Evolutionary conservation across 2,888 invertebrate species (phyloP).

Genomic region (Dysmachus trigonus): DNA sequence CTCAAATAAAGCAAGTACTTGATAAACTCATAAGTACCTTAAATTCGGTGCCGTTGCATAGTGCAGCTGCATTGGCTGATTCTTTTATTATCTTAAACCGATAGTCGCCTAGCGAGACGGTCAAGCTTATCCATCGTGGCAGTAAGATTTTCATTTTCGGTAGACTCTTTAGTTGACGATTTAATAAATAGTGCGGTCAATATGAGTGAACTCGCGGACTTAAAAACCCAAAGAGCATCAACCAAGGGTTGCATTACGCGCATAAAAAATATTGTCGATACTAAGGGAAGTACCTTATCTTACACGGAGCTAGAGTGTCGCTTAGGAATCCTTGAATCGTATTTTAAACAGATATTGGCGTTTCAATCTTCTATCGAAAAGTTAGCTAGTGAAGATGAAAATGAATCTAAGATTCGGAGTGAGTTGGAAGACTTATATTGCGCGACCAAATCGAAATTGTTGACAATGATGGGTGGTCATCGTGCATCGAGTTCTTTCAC

Average conservation of each 20-base stretch:
- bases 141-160: not conserved
- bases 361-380: constrained; percentile 1
- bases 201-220: not conserved
- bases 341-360: not conserved
- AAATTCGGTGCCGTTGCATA: too few relatives aligned
- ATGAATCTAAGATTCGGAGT: not conserved
- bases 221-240: not conserved
- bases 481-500: not conserved
- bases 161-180: not conserved
- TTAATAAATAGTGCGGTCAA: not conserved
- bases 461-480: not conserved
- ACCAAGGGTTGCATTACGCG: not conserved
- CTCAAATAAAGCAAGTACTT: too few relatives aligned
- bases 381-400: not conserved
- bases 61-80: too few relatives aligned
- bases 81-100: too few relatives aligned
- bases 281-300: not conserved
- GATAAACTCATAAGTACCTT: too few relatives aligned
- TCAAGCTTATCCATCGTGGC: too few relatives aligned
- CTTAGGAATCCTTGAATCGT: not conserved
- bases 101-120: not conserved
- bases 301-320: constrained; percentile 1
- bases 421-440: not conserved
- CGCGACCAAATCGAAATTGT: not conserved
- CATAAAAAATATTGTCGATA: not conserved